Percentiles rank a stretch among this genome's conserved stretches.
Conservation (phyloP, 2,888 invertebrate genomes). For the Temnothorax ravouxi region DNA sequence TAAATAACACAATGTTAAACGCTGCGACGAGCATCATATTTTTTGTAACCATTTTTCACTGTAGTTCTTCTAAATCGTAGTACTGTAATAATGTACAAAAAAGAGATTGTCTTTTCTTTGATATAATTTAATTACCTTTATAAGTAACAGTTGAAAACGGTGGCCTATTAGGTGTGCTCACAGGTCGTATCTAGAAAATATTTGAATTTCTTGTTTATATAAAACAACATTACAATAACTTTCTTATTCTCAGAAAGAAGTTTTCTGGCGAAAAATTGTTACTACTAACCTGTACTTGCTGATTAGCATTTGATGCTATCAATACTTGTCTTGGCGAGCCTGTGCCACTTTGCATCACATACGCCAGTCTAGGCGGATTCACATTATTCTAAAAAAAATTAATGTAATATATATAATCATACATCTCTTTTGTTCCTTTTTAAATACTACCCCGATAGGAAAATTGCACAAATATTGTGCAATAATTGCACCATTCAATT, state of each 20-base stretch:
- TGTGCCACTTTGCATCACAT: constrained; percentile 82
- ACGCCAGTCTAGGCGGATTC: constrained; percentile 81
- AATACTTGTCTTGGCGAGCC: constrained; percentile 81
- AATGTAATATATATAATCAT: constrained; percentile 1
- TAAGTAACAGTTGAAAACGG: constrained; percentile 78
- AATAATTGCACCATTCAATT: too few relatives aligned
- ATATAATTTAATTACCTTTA: constrained; percentile 74
- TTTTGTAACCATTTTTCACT: background rate
- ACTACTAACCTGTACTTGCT: constrained; percentile 71
- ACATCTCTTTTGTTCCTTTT: background rate
- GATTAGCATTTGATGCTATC: constrained; percentile 78
- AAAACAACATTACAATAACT: background rate
- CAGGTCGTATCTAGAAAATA: constrained; percentile 78
- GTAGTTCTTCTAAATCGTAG: background rate
- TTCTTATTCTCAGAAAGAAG: background rate
- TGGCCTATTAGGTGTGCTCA: constrained; percentile 67
- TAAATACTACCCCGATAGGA: background rate
- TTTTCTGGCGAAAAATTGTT: background rate
- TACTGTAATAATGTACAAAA: background rate
- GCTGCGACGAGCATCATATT: background rate
- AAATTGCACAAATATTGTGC: too few relatives aligned
- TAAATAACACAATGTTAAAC: constrained; percentile 10
- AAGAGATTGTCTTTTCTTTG: background rate
- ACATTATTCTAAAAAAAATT: constrained; percentile 81
- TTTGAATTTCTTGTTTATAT: constrained; percentile 18